A percentile compares a stretch with the other conserved stretches of the same genome.
Evolutionary conservation across 92 coral and sea anemone species (phyloP).

Genomic region (Paramuricea clavata): DNA sequence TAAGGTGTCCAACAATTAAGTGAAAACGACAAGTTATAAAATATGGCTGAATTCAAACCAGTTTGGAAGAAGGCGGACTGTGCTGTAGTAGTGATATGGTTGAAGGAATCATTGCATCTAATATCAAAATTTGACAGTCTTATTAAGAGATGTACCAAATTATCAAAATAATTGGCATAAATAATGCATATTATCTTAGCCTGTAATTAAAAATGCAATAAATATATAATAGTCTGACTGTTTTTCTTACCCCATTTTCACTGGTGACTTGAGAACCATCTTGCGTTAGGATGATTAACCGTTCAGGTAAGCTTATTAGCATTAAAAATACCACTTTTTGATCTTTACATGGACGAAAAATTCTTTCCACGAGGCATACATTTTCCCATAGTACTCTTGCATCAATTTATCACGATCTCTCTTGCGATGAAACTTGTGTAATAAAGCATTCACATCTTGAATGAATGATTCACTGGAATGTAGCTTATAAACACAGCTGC

Average conservation of each 20-base stretch:
- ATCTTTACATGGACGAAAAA: constrained; percentile 4
- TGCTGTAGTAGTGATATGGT: too few relatives aligned
- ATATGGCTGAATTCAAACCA: too few relatives aligned
- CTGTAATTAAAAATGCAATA: too few relatives aligned
- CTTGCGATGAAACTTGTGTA: neutral
- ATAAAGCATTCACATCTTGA: neutral
- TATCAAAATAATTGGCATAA: too few relatives aligned
- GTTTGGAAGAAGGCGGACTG: too few relatives aligned
- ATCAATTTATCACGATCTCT: neutral
- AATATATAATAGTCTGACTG: too few relatives aligned
- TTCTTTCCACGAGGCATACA: neutral
- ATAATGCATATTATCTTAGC: too few relatives aligned
- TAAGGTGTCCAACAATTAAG: too few relatives aligned
- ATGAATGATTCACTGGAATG: constrained; percentile 10
- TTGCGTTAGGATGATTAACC: neutral
- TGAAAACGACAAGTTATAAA: too few relatives aligned
- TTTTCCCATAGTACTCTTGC: neutral
- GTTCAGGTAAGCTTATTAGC: neutral
- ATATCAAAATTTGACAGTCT: too few relatives aligned
- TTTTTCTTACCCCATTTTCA: neutral
- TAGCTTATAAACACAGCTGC: neutral
- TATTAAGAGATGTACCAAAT: too few relatives aligned
- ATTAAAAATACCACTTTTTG: constrained; percentile 3
- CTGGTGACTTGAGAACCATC: neutral
- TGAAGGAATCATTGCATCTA: too few relatives aligned